Base-by-base conservation (phyloP, 2,888 invertebrate species). In the Tetramorium bicarinatum region DNA sequence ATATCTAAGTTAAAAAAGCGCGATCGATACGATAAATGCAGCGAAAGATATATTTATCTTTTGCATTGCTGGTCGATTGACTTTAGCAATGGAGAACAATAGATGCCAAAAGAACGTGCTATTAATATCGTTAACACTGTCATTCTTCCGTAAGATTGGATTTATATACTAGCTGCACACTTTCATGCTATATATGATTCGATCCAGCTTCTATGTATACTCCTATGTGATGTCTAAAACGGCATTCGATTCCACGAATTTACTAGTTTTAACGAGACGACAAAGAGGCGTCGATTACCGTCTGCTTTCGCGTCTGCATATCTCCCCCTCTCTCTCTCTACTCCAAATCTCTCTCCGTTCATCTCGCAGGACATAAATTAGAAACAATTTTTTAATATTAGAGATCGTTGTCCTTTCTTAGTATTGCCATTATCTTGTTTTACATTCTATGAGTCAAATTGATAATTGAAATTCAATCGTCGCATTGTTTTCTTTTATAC, bases 361-460 rank as follows among this genome's bases (percentile, higher is more conserved):
- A 54, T 61, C 15, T 34, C 34, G 61, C 82, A 56, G 76, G 54
- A 80, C 79, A 85, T 89, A 88, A 89, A 91, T 89, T 90, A 89
- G 86, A 66, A 84, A 85, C 84, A 87, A 91, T 91, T 91, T 85
- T 76, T 87, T 87, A 88, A 90, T 29, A 29, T 88, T 77, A 81
- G 61, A 69, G 83, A 77, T 87, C 90, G 74, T 83, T 85, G 75
- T 64, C 66, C 80, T 59, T 56, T 82, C 87, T 83, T 79, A 41
- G 81, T 29, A 56, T 56, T 75, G 87, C 69, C 77, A 77, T 69
- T 67, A 66, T 82, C 56, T 29, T 47, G 77, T 79, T 67, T 76
- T 74, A 49, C 29, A 34, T 49, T 38, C 15, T 13, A 3, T 21
- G 59, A 18, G 41, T 9, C 18, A 44, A 21, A 13, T 61, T 54